Percentiles rank a stretch among this genome's conserved stretches.
phyloP scores from a whole-genome alignment of 2,113 vertebrate species.

The Oncorhynchus mykiss region DNA sequence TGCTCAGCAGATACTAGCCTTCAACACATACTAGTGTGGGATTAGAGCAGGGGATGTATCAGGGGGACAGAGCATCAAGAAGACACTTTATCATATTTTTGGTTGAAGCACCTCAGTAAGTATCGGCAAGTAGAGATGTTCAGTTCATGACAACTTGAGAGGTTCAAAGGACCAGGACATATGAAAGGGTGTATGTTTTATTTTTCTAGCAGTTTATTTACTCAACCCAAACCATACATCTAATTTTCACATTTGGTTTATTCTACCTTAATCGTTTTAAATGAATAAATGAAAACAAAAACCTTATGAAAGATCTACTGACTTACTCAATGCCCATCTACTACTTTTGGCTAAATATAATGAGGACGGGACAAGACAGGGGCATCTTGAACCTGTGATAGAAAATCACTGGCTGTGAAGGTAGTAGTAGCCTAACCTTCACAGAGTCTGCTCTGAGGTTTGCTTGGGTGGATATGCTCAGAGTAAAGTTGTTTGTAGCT shows the following conservation, averaged over 20 bases:
- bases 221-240: background rate
- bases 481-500: background rate
- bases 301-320: background rate
- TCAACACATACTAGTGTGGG: background rate
- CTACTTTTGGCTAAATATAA: no score
- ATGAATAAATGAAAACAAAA: background rate
- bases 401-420: background rate
- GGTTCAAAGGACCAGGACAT: background rate
- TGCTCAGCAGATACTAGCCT: background rate
- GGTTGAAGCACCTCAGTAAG: background rate
- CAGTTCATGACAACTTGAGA: background rate
- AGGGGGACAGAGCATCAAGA: background rate
- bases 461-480: background rate
- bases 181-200: background rate
- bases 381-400: no score
- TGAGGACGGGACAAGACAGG: no score
- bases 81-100: background rate
- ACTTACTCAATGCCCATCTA: background rate
- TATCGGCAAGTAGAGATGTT: background rate
- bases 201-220: background rate
- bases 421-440: background rate
- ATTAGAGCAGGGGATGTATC: background rate
- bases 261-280: background rate
- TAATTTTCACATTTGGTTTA: background rate
- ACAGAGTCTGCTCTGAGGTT: background rate